These are phyloP conservation scores for Musca domestica DNA, from an alignment of 1,140 invertebrate species.

Conservation along the genomic window DNA sequence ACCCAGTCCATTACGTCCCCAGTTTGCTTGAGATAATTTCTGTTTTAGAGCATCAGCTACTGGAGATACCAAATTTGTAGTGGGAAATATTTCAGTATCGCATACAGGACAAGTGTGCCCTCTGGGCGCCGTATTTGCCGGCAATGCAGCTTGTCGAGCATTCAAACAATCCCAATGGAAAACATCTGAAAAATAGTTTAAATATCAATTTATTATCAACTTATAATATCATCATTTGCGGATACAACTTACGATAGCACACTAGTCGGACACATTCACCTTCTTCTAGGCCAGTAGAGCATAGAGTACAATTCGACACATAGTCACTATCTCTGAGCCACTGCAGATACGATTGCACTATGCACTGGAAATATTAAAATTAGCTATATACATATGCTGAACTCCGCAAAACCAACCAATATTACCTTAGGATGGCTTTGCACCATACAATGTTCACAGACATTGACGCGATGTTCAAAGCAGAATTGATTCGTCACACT, in stretches of 20 bases:
- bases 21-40: constrained; percentile 44
- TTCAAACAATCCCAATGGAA: constrained; percentile 53
- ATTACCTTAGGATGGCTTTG: constrained; percentile 90
- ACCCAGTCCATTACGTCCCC: constrained; percentile 51
- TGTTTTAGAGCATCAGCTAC: constrained; percentile 48
- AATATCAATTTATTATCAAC: neutral
- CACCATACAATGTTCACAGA: constrained; percentile 97
- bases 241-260: constrained; percentile 71
- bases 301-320: constrained; percentile 85
- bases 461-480: constrained; percentile 97
- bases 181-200: constrained; percentile 38
- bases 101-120: constrained; percentile 49
- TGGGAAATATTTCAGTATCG: constrained; percentile 45
- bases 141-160: constrained; percentile 45
- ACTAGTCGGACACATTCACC: constrained; percentile 85
- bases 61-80: constrained; percentile 49
- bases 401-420: neutral
- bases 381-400: constrained; percentile 23
- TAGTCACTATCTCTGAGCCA: constrained; percentile 98
- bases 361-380: constrained; percentile 75
- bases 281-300: constrained; percentile 72
- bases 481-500: constrained; percentile 97
- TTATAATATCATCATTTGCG: neutral
- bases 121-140: constrained; percentile 48
- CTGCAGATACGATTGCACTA: constrained; percentile 95